These are phyloP conservation scores for Thereva nobilitata DNA, from an alignment of 2,888 invertebrate species.

Conservation along the genomic window DNA sequence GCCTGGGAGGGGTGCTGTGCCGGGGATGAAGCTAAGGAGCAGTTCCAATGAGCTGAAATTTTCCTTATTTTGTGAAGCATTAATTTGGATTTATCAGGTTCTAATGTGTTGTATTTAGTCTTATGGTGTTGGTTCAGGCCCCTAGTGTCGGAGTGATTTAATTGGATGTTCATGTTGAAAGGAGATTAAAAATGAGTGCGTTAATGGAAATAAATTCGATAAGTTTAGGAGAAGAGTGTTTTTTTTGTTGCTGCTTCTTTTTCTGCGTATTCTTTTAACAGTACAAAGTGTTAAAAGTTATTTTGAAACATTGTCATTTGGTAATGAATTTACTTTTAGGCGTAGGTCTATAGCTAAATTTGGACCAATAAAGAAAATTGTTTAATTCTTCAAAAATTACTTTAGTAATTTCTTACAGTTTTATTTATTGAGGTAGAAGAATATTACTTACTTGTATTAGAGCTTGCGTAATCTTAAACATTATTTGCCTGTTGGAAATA, in stretches of 20 bases:
- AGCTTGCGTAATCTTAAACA: too few species aligned
- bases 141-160: constrained; percentile 30
- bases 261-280: neutral
- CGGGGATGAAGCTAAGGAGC: neutral
- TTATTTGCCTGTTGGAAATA: too few species aligned
- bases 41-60: constrained; percentile 2
- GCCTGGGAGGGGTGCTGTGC: neutral
- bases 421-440: too few species aligned
- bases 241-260: constrained; percentile 14
- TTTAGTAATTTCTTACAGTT: too few species aligned
- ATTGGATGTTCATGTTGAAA: constrained; percentile 35
- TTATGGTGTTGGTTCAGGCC: constrained; percentile 31
- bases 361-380: too few species aligned
- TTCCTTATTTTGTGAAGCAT: constrained; percentile 37
- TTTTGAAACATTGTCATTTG: too few species aligned
- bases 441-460: too few species aligned
- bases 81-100: constrained; percentile 41
- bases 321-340: too few species aligned
- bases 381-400: too few species aligned
- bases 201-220: constrained; percentile 26
- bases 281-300: too few species aligned
- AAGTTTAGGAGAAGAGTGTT: too few species aligned
- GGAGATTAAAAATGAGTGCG: constrained; percentile 35
- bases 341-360: too few species aligned
- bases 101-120: constrained; percentile 41